These are phyloP conservation scores for Teinopalpus imperialis DNA, from an alignment of 2,888 invertebrate genomes.

Conservation along the genomic window DNA sequence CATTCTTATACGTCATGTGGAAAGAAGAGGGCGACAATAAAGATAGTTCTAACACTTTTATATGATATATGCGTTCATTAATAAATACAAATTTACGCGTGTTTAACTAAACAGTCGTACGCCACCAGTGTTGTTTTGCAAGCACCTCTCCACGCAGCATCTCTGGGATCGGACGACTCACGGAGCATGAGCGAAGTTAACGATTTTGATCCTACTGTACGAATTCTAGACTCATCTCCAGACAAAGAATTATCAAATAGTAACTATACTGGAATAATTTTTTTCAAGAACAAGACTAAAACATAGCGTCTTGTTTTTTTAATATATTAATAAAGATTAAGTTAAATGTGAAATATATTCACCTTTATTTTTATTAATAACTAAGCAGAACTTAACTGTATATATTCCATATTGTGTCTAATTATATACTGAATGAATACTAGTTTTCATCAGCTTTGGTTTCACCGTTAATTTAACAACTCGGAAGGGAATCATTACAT, in stretches of 20 bases:
- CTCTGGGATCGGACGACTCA: constrained; percentile 45
- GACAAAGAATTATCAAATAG: constrained; percentile 10
- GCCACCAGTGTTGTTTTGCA: constrained; percentile 28
- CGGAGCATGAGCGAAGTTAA: constrained; percentile 76
- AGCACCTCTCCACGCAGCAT: constrained; percentile 54
- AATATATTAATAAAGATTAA: no score
- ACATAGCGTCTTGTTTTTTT: no score
- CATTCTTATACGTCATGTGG: constrained; percentile 66
- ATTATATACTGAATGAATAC: no score
- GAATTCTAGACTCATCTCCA: constrained; percentile 40
- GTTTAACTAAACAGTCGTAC: constrained; percentile 29
- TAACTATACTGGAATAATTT: no score
- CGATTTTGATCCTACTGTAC: constrained; percentile 59
- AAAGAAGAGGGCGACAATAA: neutral
- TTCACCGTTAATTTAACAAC: no score
- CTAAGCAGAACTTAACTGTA: no score
- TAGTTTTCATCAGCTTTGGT: no score
- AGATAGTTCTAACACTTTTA: constrained; percentile 3
- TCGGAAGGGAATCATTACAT: no score
- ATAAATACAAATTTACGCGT: constrained; percentile 5
- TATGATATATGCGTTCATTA: neutral
- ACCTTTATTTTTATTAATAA: no score
- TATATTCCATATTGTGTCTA: no score
- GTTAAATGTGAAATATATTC: no score
- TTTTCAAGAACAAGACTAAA: no score